Percentiles rank a stretch among this genome's conserved stretches.
Evolutionary conservation across 2,888 invertebrate genomes (phyloP).

Genomic region (Acanthosepion pharaonis): DNA sequence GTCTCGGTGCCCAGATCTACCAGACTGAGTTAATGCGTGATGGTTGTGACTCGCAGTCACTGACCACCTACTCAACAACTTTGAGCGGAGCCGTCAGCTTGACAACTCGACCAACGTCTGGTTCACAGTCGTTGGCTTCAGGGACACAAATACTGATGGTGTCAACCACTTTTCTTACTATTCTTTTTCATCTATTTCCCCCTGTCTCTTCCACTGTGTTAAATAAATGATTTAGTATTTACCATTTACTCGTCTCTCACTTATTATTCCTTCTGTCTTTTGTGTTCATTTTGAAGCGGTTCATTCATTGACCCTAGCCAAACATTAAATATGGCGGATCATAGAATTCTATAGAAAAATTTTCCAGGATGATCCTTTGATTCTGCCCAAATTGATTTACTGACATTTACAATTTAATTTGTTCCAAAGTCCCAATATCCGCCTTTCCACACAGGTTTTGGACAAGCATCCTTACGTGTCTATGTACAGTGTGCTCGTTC

Average conservation of each 20-base stretch:
- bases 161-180: background rate
- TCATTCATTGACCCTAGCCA: too few species aligned
- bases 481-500: too few species aligned
- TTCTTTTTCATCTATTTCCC: background rate
- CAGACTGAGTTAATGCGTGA: background rate
- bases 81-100: background rate
- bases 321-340: too few species aligned
- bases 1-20: constrained; percentile 2
- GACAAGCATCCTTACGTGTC: too few species aligned
- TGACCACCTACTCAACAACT: background rate
- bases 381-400: too few species aligned
- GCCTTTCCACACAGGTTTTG: too few species aligned
- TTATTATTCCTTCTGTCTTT: background rate
- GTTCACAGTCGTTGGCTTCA: background rate
- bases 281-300: too few species aligned
- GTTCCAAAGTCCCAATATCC: too few species aligned
- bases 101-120: background rate
- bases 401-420: too few species aligned
- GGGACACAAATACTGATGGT: background rate
- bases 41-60: background rate
- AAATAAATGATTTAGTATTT: constrained; percentile 1
- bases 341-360: too few species aligned
- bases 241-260: background rate
- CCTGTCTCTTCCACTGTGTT: background rate
- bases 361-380: too few species aligned